These are phyloP conservation scores for Sphaerophoria rueppellii DNA, from an alignment of 2,888 invertebrate species.

Conservation along the genomic window DNA sequence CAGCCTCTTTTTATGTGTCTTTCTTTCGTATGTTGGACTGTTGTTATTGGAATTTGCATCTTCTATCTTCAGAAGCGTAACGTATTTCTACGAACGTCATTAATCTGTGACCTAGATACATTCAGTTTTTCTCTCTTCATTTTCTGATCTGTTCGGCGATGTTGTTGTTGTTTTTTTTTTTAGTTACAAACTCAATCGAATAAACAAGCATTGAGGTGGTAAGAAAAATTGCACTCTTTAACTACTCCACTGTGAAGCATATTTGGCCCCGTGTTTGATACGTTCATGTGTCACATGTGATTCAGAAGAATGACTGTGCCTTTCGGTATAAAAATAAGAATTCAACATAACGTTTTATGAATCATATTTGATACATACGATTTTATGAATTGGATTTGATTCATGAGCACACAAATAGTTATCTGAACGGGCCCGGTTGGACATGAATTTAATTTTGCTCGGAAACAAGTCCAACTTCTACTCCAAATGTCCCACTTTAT, in stretches of 20 bases:
- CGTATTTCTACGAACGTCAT: constrained; percentile 60
- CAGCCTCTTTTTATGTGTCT: not conserved
- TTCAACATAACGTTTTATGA: no score
- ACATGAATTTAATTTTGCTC: not conserved
- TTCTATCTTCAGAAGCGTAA: constrained; percentile 55
- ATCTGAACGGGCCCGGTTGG: not conserved
- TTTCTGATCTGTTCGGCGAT: not conserved
- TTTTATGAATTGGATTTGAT: no score
- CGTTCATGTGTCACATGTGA: no score
- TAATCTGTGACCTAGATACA: constrained; percentile 67
- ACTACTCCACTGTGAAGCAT: not conserved
- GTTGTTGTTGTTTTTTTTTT: not conserved
- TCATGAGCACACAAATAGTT: no score
- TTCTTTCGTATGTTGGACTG: constrained; percentile 30
- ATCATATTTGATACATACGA: no score
- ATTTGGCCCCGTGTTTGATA: not conserved
- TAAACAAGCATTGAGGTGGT: constrained; percentile 37
- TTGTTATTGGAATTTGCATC: constrained; percentile 65
- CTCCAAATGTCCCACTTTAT: not conserved
- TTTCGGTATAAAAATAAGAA: no score
- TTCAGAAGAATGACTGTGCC: no score
- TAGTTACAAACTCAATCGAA: constrained; percentile 18
- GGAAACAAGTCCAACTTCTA: not conserved
- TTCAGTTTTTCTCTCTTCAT: constrained; percentile 2
- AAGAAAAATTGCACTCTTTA: constrained; percentile 45